Percentiles rank a stretch among this genome's conserved stretches.
Conservation (phyloP, 2,113 vertebrate species). For the Vidua macroura region DNA sequence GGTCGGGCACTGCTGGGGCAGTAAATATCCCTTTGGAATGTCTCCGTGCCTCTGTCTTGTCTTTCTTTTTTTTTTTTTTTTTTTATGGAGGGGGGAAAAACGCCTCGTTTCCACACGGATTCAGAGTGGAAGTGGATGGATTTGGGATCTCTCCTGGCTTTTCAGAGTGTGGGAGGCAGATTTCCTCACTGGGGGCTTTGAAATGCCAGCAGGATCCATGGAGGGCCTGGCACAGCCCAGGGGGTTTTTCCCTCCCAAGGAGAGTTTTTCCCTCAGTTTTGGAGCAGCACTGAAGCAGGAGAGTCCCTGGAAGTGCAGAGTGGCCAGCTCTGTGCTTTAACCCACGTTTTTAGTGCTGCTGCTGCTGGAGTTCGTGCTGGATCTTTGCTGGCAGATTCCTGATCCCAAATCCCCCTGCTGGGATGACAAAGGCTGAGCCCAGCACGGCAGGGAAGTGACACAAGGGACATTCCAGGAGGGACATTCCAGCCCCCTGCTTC, state of each 20-base stretch:
- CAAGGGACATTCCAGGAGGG: background rate
- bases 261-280: rapidly evolving
- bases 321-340: background rate
- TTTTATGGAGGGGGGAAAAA: background rate
- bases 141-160: rapidly evolving
- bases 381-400: background rate
- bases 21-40: background rate
- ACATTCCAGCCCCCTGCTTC: background rate
- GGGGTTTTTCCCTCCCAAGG: background rate
- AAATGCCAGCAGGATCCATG: background rate
- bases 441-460: too few relatives aligned
- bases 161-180: too few relatives aligned
- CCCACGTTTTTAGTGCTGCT: rapidly evolving
- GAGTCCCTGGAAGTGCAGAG: background rate
- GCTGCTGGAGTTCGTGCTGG: background rate
- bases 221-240: background rate
- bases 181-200: background rate
- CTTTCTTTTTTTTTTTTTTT: too few relatives aligned
- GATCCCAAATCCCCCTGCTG: background rate
- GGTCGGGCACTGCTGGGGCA: rapidly evolving
- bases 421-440: background rate
- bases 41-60: background rate
- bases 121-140: rapidly evolving
- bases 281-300: background rate
- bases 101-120: rapidly evolving